Base-by-base conservation (phyloP, 2,888 invertebrate species). In the Troides oblongomaculatus region DNA sequence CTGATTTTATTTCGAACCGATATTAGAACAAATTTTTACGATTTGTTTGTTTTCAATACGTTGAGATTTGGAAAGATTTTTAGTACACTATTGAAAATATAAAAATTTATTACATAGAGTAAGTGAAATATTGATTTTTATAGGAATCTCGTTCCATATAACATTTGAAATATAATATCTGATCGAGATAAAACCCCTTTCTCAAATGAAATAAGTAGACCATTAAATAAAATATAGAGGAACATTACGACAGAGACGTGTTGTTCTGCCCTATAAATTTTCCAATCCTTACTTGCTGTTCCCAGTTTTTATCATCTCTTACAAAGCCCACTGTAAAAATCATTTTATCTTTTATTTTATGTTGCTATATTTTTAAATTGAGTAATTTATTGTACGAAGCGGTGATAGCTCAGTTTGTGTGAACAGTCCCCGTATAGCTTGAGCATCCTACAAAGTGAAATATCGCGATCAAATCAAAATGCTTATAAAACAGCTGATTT, bases 221-320 rank as follows among this genome's bases (percentile, higher is more conserved):
- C 72, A 76, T 77, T 63, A 74, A 69, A 76, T 73, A 76, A 80
- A 79, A 79, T 76, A 80, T 77, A 79, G 77, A 77, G 74, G 75
- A 75, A 72, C 76, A 73, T 75, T 78, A 75, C 76, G 74, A 72
- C 71, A 64, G 68, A 75, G 76, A 79, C 77, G 73, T 74, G 76
- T 76, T 74, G 74, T 76, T 76, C 74, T 72, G 72, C 75, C 74
- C 72, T 77, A 80, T 80, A 82, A 81, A 82, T 78, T 80, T 75
- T 74, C 71, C 76, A 76, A 76, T 75, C 74, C 74, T 69, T 70
- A 71, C 69, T 72, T 72, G 71, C 73, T 67, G 66, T 21, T 58
- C 62, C 62, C 62, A 69, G 56, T 63, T 70, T 74, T 69, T 68
- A 66, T 61, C 62, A 67, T 58, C 71, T 66, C 71, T 68, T 68